Conservation (phyloP, 1,140 invertebrate genomes). For the Polypedilum vanderplanki region DNA sequence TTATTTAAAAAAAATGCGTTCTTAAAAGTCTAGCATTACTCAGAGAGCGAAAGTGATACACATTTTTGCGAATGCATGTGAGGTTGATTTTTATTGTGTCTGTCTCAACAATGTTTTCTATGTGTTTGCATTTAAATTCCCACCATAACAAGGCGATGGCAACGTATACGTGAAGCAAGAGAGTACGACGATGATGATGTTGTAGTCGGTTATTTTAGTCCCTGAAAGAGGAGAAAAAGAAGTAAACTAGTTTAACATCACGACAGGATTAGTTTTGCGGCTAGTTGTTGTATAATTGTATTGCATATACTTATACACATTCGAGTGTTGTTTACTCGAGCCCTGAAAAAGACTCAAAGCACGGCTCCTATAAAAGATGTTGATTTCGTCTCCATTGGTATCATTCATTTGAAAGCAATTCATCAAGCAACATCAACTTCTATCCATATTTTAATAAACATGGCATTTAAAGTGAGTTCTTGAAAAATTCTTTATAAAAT, state of each 20-base stretch:
- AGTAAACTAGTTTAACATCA: conserved; percentile 24
- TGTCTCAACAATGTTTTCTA: too few relatives aligned
- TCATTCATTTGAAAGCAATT: conserved; percentile 9
- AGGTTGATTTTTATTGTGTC: too few relatives aligned
- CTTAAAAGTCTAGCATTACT: too few relatives aligned
- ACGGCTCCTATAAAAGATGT: conserved; percentile 15
- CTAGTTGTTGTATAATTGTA: not conserved
- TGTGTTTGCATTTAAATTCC: not conserved
- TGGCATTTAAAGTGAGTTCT: conserved; percentile 23
- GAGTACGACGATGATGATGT: too few relatives aligned
- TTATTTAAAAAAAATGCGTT: too few relatives aligned
- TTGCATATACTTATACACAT: not conserved
- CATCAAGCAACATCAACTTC: not conserved
- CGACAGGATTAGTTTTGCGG: conserved; percentile 26
- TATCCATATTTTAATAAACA: not conserved
- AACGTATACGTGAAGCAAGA: not conserved
- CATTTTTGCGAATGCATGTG: not conserved
- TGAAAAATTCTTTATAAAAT: not conserved
- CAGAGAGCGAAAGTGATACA: not conserved
- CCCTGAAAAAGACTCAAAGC: not conserved
- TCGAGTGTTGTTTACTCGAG: not conserved
- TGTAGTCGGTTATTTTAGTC: not conserved
- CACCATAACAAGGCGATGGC: not conserved
- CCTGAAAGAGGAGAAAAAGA: not conserved
- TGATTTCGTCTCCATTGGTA: not conserved